Percentiles rank a stretch among this genome's conserved stretches.
Evolutionary conservation across 2,888 invertebrate species (phyloP).

Genomic region (Calameuta pallipes): DNA sequence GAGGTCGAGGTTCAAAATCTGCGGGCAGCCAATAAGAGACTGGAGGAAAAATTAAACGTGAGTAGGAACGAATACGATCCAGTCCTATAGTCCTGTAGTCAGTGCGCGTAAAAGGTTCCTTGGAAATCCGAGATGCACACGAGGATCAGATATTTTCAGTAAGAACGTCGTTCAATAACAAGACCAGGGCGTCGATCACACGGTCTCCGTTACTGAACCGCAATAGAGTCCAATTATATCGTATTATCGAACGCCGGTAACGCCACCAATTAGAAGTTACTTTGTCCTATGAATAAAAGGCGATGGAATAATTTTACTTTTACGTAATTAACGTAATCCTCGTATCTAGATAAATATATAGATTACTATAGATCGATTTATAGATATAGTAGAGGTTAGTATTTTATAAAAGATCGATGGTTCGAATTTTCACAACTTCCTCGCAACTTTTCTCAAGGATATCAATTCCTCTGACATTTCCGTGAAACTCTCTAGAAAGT

Average conservation of each 20-base stretch:
- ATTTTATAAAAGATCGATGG: background rate
- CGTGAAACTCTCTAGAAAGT: background rate
- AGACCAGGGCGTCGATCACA: background rate
- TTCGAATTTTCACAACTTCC: background rate
- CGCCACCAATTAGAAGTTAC: background rate
- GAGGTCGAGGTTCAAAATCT: constrained; percentile 72
- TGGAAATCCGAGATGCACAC: background rate
- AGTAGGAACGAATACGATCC: constrained; percentile 29
- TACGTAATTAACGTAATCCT: background rate
- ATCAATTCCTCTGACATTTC: background rate
- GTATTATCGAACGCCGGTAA: background rate
- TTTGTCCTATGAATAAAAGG: background rate
- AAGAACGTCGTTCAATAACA: background rate
- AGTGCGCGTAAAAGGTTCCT: background rate
- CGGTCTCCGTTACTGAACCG: background rate
- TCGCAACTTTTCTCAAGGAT: background rate
- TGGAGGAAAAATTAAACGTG: constrained; percentile 78
- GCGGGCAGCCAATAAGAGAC: constrained; percentile 73
- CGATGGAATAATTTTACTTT: background rate
- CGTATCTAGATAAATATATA: background rate
- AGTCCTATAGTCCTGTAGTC: background rate
- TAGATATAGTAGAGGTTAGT: background rate
- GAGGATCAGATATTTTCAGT: background rate
- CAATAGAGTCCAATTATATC: background rate
- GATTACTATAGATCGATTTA: background rate